A percentile compares a stretch with the other conserved stretches of the same genome.
phyloP scores from a whole-genome alignment of 2,113 vertebrate species.

The Corythoichthys haematopterus region DNA sequence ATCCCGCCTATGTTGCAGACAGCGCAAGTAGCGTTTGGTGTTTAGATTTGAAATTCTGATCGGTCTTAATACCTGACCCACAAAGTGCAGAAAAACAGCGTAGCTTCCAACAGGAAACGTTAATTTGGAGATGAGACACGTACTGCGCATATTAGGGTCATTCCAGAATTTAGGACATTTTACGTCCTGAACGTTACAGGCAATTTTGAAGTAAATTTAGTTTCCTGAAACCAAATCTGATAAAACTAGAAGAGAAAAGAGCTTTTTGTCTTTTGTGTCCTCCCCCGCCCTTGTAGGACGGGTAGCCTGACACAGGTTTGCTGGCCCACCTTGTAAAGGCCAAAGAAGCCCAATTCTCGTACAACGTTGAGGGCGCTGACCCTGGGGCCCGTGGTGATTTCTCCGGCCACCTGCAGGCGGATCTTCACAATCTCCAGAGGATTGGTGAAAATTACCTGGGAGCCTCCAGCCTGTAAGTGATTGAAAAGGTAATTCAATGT shows the following conservation, averaged over 20 bases:
- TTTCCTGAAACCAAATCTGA: too few relatives aligned
- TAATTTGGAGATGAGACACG: neutral
- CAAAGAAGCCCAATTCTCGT: slow-evolving; percentile 90
- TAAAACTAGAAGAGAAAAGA: neutral
- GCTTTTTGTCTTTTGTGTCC: slow-evolving; percentile 19
- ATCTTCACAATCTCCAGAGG: slow-evolving; percentile 98
- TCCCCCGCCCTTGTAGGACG: slow-evolving; percentile 48
- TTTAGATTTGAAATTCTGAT: slow-evolving; percentile 30
- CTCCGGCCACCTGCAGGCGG: slow-evolving; percentile 95
- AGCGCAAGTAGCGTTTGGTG: slow-evolving; percentile 36
- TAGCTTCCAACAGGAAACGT: neutral
- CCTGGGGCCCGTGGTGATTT: slow-evolving; percentile 91
- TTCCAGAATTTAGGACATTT: too few relatives aligned
- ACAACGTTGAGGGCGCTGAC: slow-evolving; percentile 90
- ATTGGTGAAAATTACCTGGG: slow-evolving; percentile 98
- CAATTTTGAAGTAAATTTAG: too few relatives aligned
- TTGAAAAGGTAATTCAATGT: neutral
- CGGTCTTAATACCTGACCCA: slow-evolving; percentile 23
- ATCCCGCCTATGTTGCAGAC: slow-evolving; percentile 18
- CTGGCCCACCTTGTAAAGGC: slow-evolving; percentile 92
- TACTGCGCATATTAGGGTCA: neutral
- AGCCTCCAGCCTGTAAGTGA: slow-evolving; percentile 83
- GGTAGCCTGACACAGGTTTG: slow-evolving; percentile 34
- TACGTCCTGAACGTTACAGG: too few relatives aligned
- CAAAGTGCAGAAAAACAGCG: neutral